A percentile compares a stretch with the other conserved stretches of the same genome.
Conservation (phyloP, 2,888 invertebrate genomes). For the Xestoiulus laeticollis region DNA sequence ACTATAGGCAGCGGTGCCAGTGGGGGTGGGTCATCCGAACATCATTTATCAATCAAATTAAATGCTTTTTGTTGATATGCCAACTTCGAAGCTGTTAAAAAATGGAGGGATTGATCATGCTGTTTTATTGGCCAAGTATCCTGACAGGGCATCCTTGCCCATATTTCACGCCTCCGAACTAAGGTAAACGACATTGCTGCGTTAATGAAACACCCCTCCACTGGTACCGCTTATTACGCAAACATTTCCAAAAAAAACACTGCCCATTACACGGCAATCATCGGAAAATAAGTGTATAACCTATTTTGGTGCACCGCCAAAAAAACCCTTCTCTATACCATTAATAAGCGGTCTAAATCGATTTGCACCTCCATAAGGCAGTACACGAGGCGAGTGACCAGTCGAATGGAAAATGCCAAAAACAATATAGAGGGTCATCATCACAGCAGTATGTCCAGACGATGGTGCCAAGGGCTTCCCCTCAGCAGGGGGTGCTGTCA, state of each 20-base stretch:
- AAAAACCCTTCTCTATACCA: not conserved
- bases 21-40: not conserved
- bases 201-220: conserved; percentile 17
- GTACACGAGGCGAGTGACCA: conserved; percentile 1
- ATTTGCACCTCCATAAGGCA: not conserved
- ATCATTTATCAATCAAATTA: conserved; percentile 12
- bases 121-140: conserved; percentile 11
- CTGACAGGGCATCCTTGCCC: conserved; percentile 34
- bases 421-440: conserved; percentile 3
- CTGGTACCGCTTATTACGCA: not conserved
- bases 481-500: not conserved
- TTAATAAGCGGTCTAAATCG: conserved; percentile 19
- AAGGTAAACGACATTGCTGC: conserved; percentile 8
- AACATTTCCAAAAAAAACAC: conserved; percentile 27
- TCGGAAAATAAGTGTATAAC: not conserved
- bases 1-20: conserved; percentile 3
- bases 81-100: not conserved
- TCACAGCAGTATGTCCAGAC: not conserved
- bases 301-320: not conserved
- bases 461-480: conserved; percentile 3
- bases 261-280: conserved; percentile 16
- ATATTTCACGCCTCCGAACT: conserved; percentile 9
- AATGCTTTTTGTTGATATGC: conserved; percentile 22
- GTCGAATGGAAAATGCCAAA: not conserved
- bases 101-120: not conserved